These are phyloP conservation scores for Melanotaenia parkinsoni DNA, from an alignment of 2,797 vertebrate species.

Conservation along the genomic window DNA sequence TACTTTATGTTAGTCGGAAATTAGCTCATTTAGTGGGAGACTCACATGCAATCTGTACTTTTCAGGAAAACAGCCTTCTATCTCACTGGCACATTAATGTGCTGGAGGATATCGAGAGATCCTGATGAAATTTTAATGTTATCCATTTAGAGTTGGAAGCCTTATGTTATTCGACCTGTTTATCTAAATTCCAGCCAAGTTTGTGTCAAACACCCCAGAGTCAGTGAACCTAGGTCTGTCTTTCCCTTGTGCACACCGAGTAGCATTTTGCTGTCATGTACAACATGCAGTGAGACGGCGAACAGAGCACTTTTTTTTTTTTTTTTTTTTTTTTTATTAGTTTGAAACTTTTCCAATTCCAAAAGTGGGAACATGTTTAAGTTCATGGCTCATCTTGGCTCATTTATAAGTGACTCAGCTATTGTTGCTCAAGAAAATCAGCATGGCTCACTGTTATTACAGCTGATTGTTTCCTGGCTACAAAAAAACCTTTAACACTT, in stretches of 20 bases:
- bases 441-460: background rate
- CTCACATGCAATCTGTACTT: background rate
- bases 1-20: background rate
- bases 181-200: conserved; percentile 50
- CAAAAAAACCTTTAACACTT: background rate
- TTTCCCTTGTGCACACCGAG: conserved; percentile 2
- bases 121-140: conserved; percentile 51
- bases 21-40: conserved; percentile 19
- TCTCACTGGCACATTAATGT: conserved; percentile 19
- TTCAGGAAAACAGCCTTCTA: background rate
- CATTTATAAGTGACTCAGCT: background rate
- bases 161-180: conserved; percentile 38
- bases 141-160: conserved; percentile 22
- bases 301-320: background rate
- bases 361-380: conserved; percentile 7
- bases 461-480: background rate
- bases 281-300: conserved; percentile 9
- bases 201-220: conserved; percentile 33
- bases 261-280: conserved; percentile 23
- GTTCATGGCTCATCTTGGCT: conserved; percentile 5
- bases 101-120: conserved; percentile 30
- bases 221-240: conserved; percentile 41
- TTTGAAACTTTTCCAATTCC: background rate
- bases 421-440: background rate
- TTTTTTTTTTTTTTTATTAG: background rate